Base-by-base conservation (phyloP, 2,888 invertebrate genomes). In the Leucophenga maculata region DNA sequence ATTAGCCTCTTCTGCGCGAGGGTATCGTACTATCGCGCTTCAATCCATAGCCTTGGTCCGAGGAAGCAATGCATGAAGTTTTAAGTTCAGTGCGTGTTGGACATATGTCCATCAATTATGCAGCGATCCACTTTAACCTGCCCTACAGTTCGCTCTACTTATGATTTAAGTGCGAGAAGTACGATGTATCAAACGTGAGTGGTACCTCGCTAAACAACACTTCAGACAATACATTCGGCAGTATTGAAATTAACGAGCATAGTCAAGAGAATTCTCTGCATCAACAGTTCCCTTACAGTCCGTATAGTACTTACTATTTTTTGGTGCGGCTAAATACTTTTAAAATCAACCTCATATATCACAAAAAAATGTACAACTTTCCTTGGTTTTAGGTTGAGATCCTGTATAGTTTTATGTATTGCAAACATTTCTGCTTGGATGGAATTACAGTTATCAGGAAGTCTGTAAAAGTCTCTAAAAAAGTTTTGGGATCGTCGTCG, bases 21-120 rank as follows among this genome's bases (percentile, higher is more conserved):
- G 96, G 96, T 62, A 96, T 96, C 78, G 96, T 96, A 88, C 89
- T 96, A 77, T 95, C 95, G 6, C 92, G 96, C 77, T 94, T 94
- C 69, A 95, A 95, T 90, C 95, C 95, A n/a, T 95, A 95, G 57
- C 96, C 96, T 11, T 96, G 96, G 96, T 95, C 95, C n/a, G 96
- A 96, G 86, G 95, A 94, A 85, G 95, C 95, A 32, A 96, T 96
- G 96, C 94, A 94, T 22, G 95, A 96, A 88, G 96, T 96, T 22
- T 90, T 96, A 57, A 95, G 96, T 87, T 95, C 96, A 75, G 96
- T 96, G 77, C 93, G 96, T 84, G 91, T 95, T 77, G 96, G 96
- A 32, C 95, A 96, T 87, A 96, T 96, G 96, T 95, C 95, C 74
- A 96, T 96, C 83, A 96, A 96, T 89, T 96, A 96, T 89, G 96